Base-by-base conservation (phyloP, 2,888 invertebrate genomes). In the Galerucella calmariensis region DNA sequence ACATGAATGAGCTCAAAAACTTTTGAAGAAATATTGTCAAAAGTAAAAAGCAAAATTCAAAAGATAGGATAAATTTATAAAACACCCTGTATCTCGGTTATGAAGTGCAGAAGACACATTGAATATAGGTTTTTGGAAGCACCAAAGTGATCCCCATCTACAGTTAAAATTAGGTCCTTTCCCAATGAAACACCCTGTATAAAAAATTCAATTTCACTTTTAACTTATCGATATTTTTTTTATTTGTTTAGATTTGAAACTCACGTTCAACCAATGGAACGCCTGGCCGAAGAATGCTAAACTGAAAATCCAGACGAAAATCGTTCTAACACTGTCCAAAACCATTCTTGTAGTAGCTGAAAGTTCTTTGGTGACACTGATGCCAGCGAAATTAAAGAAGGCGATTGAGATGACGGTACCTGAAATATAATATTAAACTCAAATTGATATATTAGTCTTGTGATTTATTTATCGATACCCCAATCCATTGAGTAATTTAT, bases 281-380 rank as follows among this genome's bases (percentile, higher is more conserved):
- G 84, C 81, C 88, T 98, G 96, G 93, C 95, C 95, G 53, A 90
- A 84, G 48, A 97, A 89, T 0, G 89, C 87, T 62, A 98, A 88
- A 0, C 95, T 94, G 69, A 95, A 91, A 75, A 91, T 88, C 97
- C 97, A 99, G 82, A 98, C 95, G n/a, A 97, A 91, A 63, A 97
- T 89, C 0, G 97, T 96, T 78, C 97, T 90, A 79, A 79, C 80
- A 74, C 84, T 84, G 74, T 85, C 85, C 44, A 85, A 76, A 3
- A 85, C 85, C 84, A 84, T 85, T 58, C 84, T 73, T 14, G 85
- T 85, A 8, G 85, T 97, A 1, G 98, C 97, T 1, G 95, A 97
- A 83, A 97, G 91, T 86, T 97, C 96, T 88, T 97, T 98, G 0
- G 97, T 96, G 4, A 98, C 95, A 84, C 94, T 95, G 78, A 85